Evolutionary conservation across 2,113 vertebrate species (phyloP).

Genomic region (Crotalus helleri): DNA sequence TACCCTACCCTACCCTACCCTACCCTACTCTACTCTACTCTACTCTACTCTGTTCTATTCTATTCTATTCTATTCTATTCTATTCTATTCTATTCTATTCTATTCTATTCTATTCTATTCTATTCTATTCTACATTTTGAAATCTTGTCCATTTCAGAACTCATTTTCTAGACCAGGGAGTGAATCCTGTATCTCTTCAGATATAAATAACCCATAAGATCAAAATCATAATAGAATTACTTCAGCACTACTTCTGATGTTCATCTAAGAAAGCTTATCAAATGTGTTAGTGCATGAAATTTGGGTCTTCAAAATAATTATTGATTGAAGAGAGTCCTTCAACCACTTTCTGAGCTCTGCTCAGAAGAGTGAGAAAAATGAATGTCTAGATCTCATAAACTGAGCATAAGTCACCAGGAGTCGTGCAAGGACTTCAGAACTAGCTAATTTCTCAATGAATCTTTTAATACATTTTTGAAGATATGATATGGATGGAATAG

Average conservation of each 20-base stretch:
- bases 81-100: too few species aligned
- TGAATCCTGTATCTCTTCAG: background rate
- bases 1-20: too few species aligned
- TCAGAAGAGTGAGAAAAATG: background rate
- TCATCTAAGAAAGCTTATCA: background rate
- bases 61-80: too few species aligned
- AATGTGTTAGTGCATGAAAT: background rate
- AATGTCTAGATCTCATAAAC: background rate
- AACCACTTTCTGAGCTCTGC: background rate
- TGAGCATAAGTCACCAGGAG: background rate
- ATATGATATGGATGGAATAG: background rate
- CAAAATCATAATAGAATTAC: background rate
- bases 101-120: too few species aligned
- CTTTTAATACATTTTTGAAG: background rate
- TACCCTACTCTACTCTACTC: too few species aligned
- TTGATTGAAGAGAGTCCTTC: background rate
- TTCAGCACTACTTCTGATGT: background rate
- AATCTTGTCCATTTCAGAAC: background rate
- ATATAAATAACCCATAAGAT: background rate
- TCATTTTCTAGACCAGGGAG: background rate
- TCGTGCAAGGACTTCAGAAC: background rate
- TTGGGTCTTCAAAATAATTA: background rate
- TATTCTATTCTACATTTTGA: background rate
- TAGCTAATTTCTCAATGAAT: background rate
- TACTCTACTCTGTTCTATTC: too few species aligned